Evolutionary conservation across 2,113 vertebrate species (phyloP), one percentile per base, ranked within the genome.

Genomic region (Oryzias celebensis): DNA sequence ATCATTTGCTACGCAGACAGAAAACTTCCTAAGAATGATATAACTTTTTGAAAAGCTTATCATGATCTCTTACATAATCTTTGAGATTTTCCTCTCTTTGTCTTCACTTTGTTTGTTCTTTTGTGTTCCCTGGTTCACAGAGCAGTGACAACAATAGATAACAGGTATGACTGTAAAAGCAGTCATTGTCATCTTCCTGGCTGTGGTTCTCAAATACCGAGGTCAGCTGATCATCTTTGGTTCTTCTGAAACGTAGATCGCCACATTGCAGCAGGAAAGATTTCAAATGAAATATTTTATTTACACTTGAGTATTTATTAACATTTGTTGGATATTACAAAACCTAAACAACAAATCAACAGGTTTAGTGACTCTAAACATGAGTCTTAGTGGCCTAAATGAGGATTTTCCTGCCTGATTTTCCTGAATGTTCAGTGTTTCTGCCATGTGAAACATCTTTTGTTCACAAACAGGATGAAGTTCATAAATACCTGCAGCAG

Each of bases 121-220:
- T 4, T 3, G n/a, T 52, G 36, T 31, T 41, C 23, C 49, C 14
- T 22, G 50, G 43, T 60, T 57, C 13, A 51, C 12, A 18, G 42
- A 60, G 42, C 44, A 47, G 52, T 62, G 53, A 17, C 10, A 36
- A 36, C 36, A 49, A 67, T 53, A 58, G 49, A 65, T 31, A 83
- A 61, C 51, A 65, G 60, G 58, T 58, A 12, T 6, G 61, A 72
- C 54, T 74, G 60, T 71, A 61, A 50, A 42, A 54, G 66, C 24
- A 26, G 10, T 60, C 52, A 42, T 42, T 83, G 68, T 80, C 85
- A 60, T 76, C 63, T 76, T 75, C 62, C 80, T 62, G 46, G 57
- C 76, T 61, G 68, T 77, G 70, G 67, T 77, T 79, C 63, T 56
- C 49, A 65, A 68, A 53, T 56, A 54, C 61, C 46, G 1, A 5